Evolutionary conservation across 2,888 invertebrate genomes (phyloP).

Genomic region (Drosophila longiperda): DNA sequence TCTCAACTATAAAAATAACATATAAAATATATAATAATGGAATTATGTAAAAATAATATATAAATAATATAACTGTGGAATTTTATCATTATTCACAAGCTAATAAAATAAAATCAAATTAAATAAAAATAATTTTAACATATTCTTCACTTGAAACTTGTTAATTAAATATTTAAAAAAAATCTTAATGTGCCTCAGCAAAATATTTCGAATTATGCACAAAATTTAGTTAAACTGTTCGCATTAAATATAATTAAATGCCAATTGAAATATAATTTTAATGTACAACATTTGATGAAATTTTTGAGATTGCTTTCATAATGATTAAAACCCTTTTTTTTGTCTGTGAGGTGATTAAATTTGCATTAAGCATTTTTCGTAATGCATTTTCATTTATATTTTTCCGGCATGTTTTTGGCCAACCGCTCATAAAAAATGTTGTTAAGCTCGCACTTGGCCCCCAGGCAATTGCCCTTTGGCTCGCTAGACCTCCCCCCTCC

Average conservation of each 20-base stretch:
- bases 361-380: conserved; percentile 49
- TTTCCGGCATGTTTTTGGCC: conserved; percentile 39
- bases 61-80: not conserved
- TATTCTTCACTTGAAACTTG: not conserved
- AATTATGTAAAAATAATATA: no score
- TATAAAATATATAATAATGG: no score
- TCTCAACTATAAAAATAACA: not conserved
- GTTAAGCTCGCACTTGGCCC: conserved; percentile 3
- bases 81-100: no score
- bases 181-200: not conserved
- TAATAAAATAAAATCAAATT: no score
- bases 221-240: not conserved
- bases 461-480: not conserved
- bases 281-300: not conserved
- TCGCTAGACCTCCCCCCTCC: not conserved
- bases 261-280: not conserved
- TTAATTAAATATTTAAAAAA: not conserved
- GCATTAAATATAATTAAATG: not conserved
- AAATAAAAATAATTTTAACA: not conserved
- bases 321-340: no score
- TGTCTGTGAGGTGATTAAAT: conserved; percentile 53
- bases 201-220: not conserved
- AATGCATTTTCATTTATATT: conserved; percentile 38
- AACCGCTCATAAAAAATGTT: conserved; percentile 59
- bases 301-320: not conserved